These are phyloP conservation scores for Hippocampus zosterae DNA, from an alignment of 2,113 vertebrate species.

Conservation along the genomic window DNA sequence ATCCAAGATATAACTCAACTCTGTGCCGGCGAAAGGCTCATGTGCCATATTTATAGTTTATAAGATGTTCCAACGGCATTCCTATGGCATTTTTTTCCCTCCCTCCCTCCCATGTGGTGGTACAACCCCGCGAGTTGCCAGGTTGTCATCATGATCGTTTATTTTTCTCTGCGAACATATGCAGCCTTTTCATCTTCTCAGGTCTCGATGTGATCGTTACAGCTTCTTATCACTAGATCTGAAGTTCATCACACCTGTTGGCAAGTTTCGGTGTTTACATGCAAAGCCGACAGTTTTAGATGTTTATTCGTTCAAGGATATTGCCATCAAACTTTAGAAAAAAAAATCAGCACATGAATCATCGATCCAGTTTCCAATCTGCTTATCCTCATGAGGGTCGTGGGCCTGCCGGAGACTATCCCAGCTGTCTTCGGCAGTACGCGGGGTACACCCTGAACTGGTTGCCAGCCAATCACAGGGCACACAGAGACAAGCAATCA, in stretches of 20 bases:
- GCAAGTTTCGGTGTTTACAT: background rate
- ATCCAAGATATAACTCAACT: slow-evolving; percentile 31
- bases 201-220: background rate
- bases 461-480: too few species aligned
- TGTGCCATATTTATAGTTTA: slow-evolving; percentile 53
- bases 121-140: slow-evolving; percentile 18
- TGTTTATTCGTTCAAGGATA: background rate
- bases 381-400: too few species aligned
- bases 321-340: background rate
- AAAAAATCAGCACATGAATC: too few species aligned
- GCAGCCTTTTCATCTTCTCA: slow-evolving; percentile 23
- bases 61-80: slow-evolving; percentile 18
- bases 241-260: background rate
- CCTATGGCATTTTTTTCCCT: slow-evolving; percentile 7
- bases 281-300: background rate
- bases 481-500: too few species aligned
- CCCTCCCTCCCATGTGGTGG: slow-evolving; percentile 7
- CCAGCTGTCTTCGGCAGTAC: too few species aligned
- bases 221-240: background rate
- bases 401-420: too few species aligned
- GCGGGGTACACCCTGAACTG: too few species aligned
- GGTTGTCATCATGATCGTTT: slow-evolving; percentile 20
- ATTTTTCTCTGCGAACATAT: slow-evolving; percentile 19
- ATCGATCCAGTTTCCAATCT: too few species aligned
- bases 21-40: slow-evolving; percentile 24